Evolutionary conservation across 2,113 vertebrate species (phyloP), one percentile per base, ranked within the genome.

Genomic region (Gallinago jamesoni): DNA sequence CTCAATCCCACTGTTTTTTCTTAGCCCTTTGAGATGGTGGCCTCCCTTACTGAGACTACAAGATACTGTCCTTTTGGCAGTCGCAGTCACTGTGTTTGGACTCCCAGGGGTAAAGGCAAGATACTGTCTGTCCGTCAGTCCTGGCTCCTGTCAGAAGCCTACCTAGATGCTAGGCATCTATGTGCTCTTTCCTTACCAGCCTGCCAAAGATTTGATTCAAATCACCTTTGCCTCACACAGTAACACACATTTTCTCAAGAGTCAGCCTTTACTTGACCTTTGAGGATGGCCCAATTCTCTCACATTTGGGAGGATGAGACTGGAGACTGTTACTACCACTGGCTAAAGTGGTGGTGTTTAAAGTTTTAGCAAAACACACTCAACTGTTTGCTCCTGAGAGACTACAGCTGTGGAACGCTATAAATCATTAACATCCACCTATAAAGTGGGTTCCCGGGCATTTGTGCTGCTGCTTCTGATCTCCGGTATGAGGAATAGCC

Each of bases 341-440:
- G 60, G 53, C 23, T 80, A 70, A 94, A 89, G 62, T 27, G 70
- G 45, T 66, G 66, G 4, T 73, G 69, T 73, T 95, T 93, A 93
- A 96, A 89, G 53, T 96, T 94, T 79, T 76, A 90, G 80, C 25
- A 66, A 91, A 94, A 76, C n/a, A 76, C 50, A 39, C 56, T 89
- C 81, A 77, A 22, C 63, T 87, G 14, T 89, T 89, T 89, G n/a
- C 50, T 95, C 67, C 78, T 67, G 63, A 87, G 78, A 87, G 50
- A 59, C 55, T 92, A 43, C 50, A 77, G 67, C 78, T 80, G 41
- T 83, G n/a, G 48, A 41, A 76, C 2, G 11, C 47, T 91, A 73
- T 82, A 94, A 95, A 82, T 97, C 90, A 69, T 94, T 90, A 84
- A 91, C 22, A 83, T 73, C 79, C 80, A 67, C 62, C 75, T 87